These are phyloP conservation scores for Zosterops borbonicus DNA, from an alignment of 2,113 vertebrate species.

Conservation along the genomic window DNA sequence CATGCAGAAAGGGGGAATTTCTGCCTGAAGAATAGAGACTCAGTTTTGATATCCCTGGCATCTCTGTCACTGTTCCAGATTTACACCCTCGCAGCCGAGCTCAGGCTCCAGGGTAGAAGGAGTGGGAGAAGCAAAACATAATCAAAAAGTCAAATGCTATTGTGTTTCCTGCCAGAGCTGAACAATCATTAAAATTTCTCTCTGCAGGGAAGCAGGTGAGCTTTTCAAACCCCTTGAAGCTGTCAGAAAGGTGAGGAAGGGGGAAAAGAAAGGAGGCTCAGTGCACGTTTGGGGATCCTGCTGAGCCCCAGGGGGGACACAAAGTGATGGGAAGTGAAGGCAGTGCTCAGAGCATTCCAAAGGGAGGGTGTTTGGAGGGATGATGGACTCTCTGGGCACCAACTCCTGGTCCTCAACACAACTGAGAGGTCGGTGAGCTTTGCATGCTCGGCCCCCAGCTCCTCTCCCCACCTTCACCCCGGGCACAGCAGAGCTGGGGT, in stretches of 20 bases:
- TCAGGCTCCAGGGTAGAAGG: neutral
- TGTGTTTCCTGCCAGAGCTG: neutral
- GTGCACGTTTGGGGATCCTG: neutral
- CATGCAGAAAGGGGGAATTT: neutral
- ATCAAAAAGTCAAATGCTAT: slow-evolving; percentile 14
- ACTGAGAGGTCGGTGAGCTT: neutral
- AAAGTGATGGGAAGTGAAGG: neutral
- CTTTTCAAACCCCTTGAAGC: neutral
- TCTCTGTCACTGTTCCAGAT: neutral
- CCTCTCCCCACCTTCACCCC: neutral
- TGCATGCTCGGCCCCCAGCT: neutral
- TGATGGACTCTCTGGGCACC: neutral
- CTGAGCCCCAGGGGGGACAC: neutral
- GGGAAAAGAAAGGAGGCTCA: neutral
- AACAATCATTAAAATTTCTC: slow-evolving; percentile 14
- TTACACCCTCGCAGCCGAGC: neutral
- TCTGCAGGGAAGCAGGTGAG: slow-evolving; percentile 8
- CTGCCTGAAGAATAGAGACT: neutral
- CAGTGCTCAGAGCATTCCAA: neutral
- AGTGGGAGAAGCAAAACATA: slow-evolving; percentile 8
- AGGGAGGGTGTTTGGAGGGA: neutral
- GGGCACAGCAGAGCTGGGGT: neutral
- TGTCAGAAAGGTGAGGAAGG: neutral
- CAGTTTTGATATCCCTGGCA: neutral
- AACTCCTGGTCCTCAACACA: neutral